phyloP scores from a whole-genome alignment of 1,140 invertebrate genomes.

The Drosophila baimaii region DNA sequence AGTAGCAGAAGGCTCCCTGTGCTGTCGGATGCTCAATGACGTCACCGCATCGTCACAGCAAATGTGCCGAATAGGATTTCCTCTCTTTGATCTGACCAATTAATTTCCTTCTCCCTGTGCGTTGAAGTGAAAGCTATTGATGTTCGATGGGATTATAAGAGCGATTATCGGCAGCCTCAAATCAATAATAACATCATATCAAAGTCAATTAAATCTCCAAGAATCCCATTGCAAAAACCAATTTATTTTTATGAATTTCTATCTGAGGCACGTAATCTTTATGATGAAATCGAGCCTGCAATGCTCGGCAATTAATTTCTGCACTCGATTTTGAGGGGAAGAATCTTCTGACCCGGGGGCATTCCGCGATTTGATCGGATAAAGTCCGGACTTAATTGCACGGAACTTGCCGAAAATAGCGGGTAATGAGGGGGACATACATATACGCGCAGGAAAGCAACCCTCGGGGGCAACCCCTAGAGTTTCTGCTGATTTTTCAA shows the following conservation, averaged over 20 bases:
- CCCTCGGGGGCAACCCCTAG: constrained; percentile 46
- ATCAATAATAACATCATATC: constrained; percentile 64
- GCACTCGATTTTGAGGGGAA: not conserved
- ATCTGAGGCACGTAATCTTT: constrained; percentile 65
- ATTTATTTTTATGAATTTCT: constrained; percentile 75
- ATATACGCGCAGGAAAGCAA: constrained; percentile 24
- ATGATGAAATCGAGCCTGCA: constrained; percentile 71
- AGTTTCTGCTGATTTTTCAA: constrained; percentile 10
- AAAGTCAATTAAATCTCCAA: constrained; percentile 56
- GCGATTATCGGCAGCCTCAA: constrained; percentile 50
- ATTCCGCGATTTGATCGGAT: constrained; percentile 56
- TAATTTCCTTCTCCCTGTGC: not conserved
- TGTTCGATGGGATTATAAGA: constrained; percentile 17
- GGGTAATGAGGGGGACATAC: constrained; percentile 30
- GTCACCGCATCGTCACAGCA: too few species aligned
- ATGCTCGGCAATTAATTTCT: constrained; percentile 54
- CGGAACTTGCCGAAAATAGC: constrained; percentile 59
- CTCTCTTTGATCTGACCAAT: too few species aligned
- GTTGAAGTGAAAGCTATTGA: not conserved
- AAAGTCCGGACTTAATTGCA: constrained; percentile 65
- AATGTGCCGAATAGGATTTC: too few species aligned
- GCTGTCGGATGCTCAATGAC: too few species aligned
- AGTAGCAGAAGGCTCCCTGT: too few species aligned
- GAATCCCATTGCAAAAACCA: constrained; percentile 55
- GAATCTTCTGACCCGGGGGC: constrained; percentile 33